Base-by-base conservation (phyloP, 2,797 vertebrate genomes). In the Anguilla megastoma region DNA sequence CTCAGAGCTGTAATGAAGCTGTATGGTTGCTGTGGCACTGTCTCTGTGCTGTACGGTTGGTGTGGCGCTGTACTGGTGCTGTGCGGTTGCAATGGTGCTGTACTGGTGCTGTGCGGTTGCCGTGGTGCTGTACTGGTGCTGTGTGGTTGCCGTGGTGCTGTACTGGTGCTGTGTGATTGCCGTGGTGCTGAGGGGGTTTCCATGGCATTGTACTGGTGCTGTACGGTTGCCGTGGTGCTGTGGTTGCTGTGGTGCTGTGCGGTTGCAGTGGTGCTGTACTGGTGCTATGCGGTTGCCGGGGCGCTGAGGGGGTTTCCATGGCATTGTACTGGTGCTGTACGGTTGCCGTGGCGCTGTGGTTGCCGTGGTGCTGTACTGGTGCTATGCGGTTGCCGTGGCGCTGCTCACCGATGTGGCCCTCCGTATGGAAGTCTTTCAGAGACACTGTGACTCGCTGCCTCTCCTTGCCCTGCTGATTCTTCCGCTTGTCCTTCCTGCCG, bases 391-490 rank as follows among this genome's bases (percentile, higher is more conserved):
- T 16, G 71, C 60, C 30, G 2, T 33, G 30, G 24, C 14, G 10
- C 71, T 87, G 27, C 88, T 89, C 91, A 95, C 91, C 94, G 89
- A 90, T 90, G 87, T 91, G 95, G 92, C 96, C 96, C 90, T 98
- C 98, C 82, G 97, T 97, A 90, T 98, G 98, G 93, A 99, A 99
- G 92, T 98, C 97, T 94, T 99, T 98, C 90, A 99, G 95, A 85
- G 98, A 97, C 90, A 98, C 97, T 0, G 97, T 98, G 79, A 95
- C 92, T 93, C 97, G 97, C 94, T 97, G 79, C 21, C 45, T 98
- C 89, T 98, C 97, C 95, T 98, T 99, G 86, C 97, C 96, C 92
- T 98, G 97, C 66, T 97, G 97, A 90, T 94, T 97, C 94, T 97
- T 98, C 94, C 97, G 97, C 93, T 97, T 98, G 86, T 98, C 97